Conservation (phyloP, 2,888 invertebrate species). For the Parthenolecanium corni region DNA sequence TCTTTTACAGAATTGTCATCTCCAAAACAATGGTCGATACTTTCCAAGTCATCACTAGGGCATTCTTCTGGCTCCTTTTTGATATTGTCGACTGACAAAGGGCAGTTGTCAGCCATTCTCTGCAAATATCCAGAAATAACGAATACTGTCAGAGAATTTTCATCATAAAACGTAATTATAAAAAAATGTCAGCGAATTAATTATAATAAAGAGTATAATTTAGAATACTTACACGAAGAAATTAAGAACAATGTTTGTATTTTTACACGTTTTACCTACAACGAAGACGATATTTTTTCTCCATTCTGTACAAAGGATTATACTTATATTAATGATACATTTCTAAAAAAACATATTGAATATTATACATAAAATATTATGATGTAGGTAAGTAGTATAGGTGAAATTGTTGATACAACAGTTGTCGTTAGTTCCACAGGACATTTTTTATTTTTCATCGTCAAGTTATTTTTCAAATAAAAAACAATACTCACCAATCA, state of each 20-base stretch:
- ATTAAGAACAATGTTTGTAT: constrained; percentile 1
- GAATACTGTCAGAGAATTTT: too few relatives aligned
- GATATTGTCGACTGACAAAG: neutral
- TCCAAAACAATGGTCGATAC: constrained; percentile 5
- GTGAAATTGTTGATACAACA: neutral
- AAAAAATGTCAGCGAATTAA: too few relatives aligned
- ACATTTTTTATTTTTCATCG: too few relatives aligned
- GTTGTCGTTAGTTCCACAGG: too few relatives aligned
- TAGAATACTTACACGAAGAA: constrained; percentile 1
- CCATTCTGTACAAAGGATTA: constrained; percentile 5
- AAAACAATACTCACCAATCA: constrained; percentile 21
- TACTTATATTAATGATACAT: neutral
- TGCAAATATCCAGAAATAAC: too few relatives aligned
- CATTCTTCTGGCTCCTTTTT: constrained; percentile 2
- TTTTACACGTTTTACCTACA: neutral
- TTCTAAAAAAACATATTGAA: too few relatives aligned
- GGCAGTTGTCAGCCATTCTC: neutral
- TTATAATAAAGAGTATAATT: neutral
- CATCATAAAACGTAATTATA: too few relatives aligned
- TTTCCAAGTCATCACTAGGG: constrained; percentile 8
- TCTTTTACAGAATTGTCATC: constrained; percentile 6
- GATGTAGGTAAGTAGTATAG: neutral
- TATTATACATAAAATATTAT: neutral
- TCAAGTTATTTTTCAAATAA: constrained; percentile 2
- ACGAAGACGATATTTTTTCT: neutral